These are phyloP conservation scores for Hemitrygon akajei DNA, from an alignment of 2,797 vertebrate species.

Conservation along the genomic window DNA sequence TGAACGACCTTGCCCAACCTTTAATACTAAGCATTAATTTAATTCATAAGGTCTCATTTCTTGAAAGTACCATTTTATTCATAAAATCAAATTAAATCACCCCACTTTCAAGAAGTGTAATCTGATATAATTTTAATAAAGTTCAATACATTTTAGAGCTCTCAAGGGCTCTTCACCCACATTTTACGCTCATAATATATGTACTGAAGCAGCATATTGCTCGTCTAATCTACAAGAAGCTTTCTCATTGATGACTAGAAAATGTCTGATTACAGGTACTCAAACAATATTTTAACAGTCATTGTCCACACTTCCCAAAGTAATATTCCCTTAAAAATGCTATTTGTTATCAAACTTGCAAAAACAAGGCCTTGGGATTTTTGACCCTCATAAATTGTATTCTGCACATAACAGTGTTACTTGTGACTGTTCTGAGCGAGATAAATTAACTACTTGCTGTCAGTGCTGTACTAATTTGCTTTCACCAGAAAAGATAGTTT, in stretches of 20 bases:
- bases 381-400: background rate
- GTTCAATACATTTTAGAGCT: background rate
- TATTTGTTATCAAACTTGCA: background rate
- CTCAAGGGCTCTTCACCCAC: background rate
- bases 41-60: background rate
- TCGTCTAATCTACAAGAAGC: background rate
- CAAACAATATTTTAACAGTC: background rate
- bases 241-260: background rate
- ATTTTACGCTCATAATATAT: background rate
- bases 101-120: background rate
- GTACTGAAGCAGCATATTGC: background rate
- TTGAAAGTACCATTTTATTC: background rate
- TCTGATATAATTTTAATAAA: background rate
- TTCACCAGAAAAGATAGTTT: background rate
- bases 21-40: too few species aligned
- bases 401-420: background rate
- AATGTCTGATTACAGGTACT: background rate
- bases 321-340: background rate
- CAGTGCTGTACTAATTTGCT: background rate
- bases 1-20: too few species aligned
- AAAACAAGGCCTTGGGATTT: background rate
- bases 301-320: slow-evolving; percentile 2
- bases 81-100: background rate
- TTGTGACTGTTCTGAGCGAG: background rate
- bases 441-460: background rate